phyloP scores from a whole-genome alignment of 64 coral and sea anemone genomes.

The Porites lutea region DNA sequence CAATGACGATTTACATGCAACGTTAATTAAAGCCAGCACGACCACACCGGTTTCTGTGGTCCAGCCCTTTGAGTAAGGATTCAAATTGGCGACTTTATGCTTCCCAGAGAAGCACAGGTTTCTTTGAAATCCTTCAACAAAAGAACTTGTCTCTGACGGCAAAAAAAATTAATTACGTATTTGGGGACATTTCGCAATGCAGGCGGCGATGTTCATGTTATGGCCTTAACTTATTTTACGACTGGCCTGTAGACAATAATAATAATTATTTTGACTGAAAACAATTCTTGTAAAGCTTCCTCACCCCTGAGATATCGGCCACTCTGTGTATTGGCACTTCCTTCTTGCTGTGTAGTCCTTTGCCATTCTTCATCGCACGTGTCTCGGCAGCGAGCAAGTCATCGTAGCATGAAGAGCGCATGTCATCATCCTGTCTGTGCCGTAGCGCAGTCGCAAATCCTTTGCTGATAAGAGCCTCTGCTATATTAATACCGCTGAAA shows the following conservation, averaged over 20 bases:
- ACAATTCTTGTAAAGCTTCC: neutral
- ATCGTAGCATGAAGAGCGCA: constrained; percentile 97
- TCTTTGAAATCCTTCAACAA: too few relatives aligned
- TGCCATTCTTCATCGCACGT: constrained; percentile 90
- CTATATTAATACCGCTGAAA: constrained; percentile 85
- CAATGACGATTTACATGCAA: too few relatives aligned
- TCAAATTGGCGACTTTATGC: neutral
- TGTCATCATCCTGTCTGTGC: constrained; percentile 96
- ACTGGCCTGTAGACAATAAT: too few relatives aligned
- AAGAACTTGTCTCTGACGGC: too few relatives aligned
- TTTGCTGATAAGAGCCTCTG: constrained; percentile 94
- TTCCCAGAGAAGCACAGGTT: neutral
- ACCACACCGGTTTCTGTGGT: too few relatives aligned
- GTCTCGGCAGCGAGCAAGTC: constrained; percentile 91
- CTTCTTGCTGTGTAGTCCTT: constrained; percentile 95
- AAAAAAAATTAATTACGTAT: too few relatives aligned
- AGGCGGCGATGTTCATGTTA: too few relatives aligned
- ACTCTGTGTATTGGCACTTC: constrained; percentile 89
- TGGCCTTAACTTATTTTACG: too few relatives aligned
- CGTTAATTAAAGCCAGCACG: too few relatives aligned
- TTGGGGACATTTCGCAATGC: too few relatives aligned
- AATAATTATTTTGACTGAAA: neutral
- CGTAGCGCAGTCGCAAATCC: constrained; percentile 93
- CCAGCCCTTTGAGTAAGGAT: too few relatives aligned
- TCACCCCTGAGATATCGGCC: constrained; percentile 90